Evolutionary conservation across 2,888 invertebrate genomes (phyloP).

Genomic region (Pyrocoelia pectoralis): DNA sequence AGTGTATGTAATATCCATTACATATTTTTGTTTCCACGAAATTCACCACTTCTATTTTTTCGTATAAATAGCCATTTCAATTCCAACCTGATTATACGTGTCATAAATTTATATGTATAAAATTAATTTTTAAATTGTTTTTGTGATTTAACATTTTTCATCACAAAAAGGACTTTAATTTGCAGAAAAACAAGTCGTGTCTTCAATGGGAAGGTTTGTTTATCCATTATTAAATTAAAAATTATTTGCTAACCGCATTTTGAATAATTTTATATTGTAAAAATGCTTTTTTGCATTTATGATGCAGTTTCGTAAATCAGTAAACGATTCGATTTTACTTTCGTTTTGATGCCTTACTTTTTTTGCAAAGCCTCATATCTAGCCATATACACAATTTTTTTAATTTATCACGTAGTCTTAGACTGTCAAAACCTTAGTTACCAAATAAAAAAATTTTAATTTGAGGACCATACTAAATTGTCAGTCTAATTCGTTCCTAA

Average conservation of each 20-base stretch:
- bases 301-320: neutral
- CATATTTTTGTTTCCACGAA: neutral
- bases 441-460: too few relatives aligned
- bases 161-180: conserved; percentile 50
- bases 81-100: too few relatives aligned
- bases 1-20: neutral
- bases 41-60: too few relatives aligned
- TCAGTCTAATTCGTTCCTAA: too few relatives aligned
- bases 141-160: conserved; percentile 10
- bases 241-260: conserved; percentile 38
- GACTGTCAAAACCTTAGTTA: too few relatives aligned
- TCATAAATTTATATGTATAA: too few relatives aligned
- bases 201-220: conserved; percentile 61
- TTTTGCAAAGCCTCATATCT: neutral
- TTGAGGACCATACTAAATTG: too few relatives aligned
- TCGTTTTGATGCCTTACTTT: neutral
- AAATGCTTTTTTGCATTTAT: conserved; percentile 4
- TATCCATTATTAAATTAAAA: conserved; percentile 35
- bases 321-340: neutral
- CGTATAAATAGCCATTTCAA: too few relatives aligned
- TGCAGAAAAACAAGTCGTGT: conserved; percentile 59
- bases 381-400: too few relatives aligned
- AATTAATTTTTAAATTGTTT: too few relatives aligned
- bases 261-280: conserved; percentile 14
- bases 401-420: too few relatives aligned